Conservation (phyloP, 2,888 invertebrate species). For the Anarsia innoxiella region DNA sequence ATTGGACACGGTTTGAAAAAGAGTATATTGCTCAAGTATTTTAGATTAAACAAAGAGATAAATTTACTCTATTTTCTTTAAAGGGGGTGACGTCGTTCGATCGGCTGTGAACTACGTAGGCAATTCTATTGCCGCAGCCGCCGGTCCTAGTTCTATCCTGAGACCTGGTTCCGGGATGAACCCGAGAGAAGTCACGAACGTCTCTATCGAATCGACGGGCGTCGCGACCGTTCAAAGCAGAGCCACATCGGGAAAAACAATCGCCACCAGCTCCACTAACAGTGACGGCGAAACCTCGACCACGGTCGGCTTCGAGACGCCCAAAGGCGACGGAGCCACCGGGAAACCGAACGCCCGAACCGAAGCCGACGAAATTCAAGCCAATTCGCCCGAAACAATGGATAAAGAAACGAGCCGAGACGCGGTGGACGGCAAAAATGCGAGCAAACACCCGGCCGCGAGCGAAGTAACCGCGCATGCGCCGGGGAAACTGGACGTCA, state of each 20-base stretch:
- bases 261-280: slow-evolving; percentile 17
- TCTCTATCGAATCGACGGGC: no score
- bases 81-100: slow-evolving; percentile 12
- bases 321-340: slow-evolving; percentile 15
- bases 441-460: not conserved
- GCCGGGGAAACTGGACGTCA: not conserved
- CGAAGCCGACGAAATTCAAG: not conserved
- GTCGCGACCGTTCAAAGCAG: no score
- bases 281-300: no score
- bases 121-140: slow-evolving; percentile 3
- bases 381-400: no score
- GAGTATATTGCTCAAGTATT: no score
- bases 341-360: not conserved
- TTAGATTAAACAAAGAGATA: no score
- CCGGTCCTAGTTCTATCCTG: slow-evolving; percentile 12
- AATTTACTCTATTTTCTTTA: no score
- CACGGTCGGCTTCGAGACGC: no score
- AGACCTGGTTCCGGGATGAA: no score
- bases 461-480: not conserved
- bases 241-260: not conserved
- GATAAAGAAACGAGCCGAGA: slow-evolving; percentile 1
- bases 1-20: no score
- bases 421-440: not conserved
- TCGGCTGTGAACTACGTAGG: slow-evolving; percentile 10
- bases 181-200: not conserved